These are phyloP conservation scores for Condylura cristata DNA, from an alignment of 2,113 vertebrate genomes.

Conservation along the genomic window DNA sequence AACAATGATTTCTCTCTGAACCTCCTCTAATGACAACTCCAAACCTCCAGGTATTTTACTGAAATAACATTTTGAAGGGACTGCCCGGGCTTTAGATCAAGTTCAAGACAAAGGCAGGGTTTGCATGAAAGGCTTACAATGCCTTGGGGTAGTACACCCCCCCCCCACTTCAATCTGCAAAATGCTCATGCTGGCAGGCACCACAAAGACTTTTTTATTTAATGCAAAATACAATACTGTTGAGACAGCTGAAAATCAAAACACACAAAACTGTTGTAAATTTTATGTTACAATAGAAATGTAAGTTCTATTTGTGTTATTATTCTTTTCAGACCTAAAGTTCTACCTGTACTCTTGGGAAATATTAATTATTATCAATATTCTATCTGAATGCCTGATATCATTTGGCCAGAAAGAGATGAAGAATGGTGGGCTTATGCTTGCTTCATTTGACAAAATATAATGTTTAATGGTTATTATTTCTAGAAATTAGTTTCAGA, in stretches of 20 bases:
- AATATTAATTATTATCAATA: background rate
- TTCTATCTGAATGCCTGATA: background rate
- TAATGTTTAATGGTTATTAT: background rate
- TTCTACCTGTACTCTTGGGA: background rate
- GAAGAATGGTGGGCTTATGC: background rate
- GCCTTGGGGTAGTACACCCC: no score
- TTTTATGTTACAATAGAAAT: slow-evolving; percentile 12
- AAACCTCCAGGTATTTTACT: background rate
- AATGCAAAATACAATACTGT: background rate
- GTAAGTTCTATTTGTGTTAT: background rate
- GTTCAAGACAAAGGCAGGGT: accelerated
- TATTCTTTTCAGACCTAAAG: background rate
- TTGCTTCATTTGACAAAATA: background rate
- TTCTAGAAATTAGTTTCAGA: background rate
- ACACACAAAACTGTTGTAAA: background rate
- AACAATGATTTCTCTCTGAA: no score
- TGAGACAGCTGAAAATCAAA: background rate
- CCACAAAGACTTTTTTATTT: background rate
- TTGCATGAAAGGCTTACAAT: no score
- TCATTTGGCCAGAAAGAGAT: background rate
- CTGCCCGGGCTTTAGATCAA: no score
- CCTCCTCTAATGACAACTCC: background rate
- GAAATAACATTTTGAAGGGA: accelerated
- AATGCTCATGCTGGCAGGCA: accelerated
- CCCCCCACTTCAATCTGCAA: background rate